Evolutionary conservation across 2,113 vertebrate species (phyloP), one percentile per base, ranked within the genome.

Genomic region (Serinus canaria): DNA sequence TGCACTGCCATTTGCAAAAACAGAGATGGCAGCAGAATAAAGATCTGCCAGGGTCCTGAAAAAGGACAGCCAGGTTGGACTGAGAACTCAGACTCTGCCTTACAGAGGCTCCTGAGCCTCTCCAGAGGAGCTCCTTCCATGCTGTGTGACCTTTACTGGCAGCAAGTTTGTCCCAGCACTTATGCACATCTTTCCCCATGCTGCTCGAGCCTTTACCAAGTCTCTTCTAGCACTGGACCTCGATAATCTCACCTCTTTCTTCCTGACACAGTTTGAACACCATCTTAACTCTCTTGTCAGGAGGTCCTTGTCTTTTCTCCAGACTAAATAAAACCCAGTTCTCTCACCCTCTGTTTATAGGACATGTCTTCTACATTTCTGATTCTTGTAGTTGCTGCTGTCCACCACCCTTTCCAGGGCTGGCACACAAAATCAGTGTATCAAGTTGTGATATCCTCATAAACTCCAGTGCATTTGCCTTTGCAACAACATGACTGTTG

Each of bases 111-210:
- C 25, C 0, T 8, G 39, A 58, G 64, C 4, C 39, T 50, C 59
- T 66, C 62, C 55, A 58, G 25, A 13, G 0, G 0, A 63, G 43
- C 10, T 53, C 22, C 25, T 66, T 81, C 64, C 33, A 35, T 2
- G 1, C n/a, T 16, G 21, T 1, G 0, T 0, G 2, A 52, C 37
- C 35, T 30, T 35, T 15, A 3, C 20, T 13, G 39, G 23, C 53
- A 55, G 44, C 52, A 73, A 69, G 27, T 58, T 80, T 20, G 5
- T 28, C 73, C n/a, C 4, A 2, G 44, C 1, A 1, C 18, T 56
- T 7, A 11, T 22, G 21, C 12, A 11, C 30, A 6, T 18, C 41
- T 44, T 41, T 37, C 31, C 15, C 1, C 0, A 16, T 2, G 1
- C 1, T 2, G 59, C n/a, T 86, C 33, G 13, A 63, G 59, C 17